phyloP scores from a whole-genome alignment of 1,140 invertebrate species.

The Drosophila cardini region DNA sequence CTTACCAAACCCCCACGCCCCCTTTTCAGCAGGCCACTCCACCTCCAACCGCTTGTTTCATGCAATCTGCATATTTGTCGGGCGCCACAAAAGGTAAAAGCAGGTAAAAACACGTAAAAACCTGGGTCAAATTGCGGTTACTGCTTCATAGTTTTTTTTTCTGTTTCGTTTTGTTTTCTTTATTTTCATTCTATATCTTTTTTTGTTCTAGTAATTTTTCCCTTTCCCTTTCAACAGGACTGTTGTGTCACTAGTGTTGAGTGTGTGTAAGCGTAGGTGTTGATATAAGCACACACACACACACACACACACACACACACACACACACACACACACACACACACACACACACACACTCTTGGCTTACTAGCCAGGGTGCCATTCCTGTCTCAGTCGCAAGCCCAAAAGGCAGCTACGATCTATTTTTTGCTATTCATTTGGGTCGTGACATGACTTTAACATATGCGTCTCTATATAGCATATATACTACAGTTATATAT shows the following conservation, averaged over 20 bases:
- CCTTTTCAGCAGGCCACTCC: background rate
- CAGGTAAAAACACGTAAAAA: conserved; percentile 57
- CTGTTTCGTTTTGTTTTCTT: background rate
- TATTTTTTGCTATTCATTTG: conserved; percentile 31
- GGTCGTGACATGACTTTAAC: conserved; percentile 50
- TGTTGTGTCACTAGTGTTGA: conserved; percentile 32
- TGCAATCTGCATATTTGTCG: conserved; percentile 81
- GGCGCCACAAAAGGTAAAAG: conserved; percentile 68
- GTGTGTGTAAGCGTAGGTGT: conserved; percentile 60
- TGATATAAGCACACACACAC: conserved; percentile 63
- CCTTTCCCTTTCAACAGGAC: conserved; percentile 15
- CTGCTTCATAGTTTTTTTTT: conserved; percentile 28
- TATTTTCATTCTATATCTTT: conserved; percentile 12
- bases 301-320: conserved; percentile 23
- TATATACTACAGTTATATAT: background rate
- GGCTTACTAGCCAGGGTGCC: conserved; percentile 13
- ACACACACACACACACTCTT: conserved; percentile 20
- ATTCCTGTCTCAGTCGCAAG: conserved; percentile 37
- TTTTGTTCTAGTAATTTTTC: conserved; percentile 17
- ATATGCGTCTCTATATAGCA: conserved; percentile 34
- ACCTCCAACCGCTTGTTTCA: conserved; percentile 19
- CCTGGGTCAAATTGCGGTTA: conserved; percentile 79
- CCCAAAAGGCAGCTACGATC: conserved; percentile 47
- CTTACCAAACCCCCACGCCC: background rate
- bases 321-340: conserved; percentile 38